Conservation (phyloP, 2,888 invertebrate species). For the Hybos culiciformis region DNA sequence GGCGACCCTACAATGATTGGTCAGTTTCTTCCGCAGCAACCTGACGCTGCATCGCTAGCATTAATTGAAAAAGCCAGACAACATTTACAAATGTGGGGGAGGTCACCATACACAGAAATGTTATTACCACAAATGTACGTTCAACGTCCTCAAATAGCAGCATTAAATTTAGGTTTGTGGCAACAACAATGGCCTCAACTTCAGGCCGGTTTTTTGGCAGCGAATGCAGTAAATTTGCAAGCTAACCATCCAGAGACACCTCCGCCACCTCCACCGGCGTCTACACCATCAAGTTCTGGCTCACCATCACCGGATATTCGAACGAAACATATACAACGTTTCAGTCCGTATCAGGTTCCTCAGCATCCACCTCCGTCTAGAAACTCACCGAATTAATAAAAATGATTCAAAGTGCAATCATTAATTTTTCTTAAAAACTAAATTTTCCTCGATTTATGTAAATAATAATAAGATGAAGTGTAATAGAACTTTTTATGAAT, state of each 20-base stretch:
- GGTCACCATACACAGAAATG: conserved; percentile 36
- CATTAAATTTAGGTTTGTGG: conserved; percentile 36
- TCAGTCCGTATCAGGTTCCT: conserved; percentile 30
- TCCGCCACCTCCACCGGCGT: conserved; percentile 25
- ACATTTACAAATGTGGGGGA: conserved; percentile 36
- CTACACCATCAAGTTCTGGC: conserved; percentile 33
- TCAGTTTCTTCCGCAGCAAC: conserved; percentile 33
- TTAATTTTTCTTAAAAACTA: too few species aligned
- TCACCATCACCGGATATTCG: conserved; percentile 35
- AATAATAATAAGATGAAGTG: too few species aligned
- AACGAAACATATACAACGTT: conserved; percentile 29
- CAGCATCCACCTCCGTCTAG: conserved; percentile 25
- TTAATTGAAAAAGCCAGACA: conserved; percentile 35
- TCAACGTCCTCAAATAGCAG: conserved; percentile 32
- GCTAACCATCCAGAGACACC: conserved; percentile 18
- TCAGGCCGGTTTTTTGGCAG: conserved; percentile 35
- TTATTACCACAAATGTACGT: conserved; percentile 34
- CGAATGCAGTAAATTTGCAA: conserved; percentile 21
- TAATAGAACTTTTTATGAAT: too few species aligned
- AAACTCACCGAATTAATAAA: conserved; percentile 25
- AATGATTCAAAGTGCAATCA: too few species aligned
- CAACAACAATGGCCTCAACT: conserved; percentile 37
- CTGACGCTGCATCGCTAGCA: conserved; percentile 35
- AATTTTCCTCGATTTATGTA: too few species aligned
- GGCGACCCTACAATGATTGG: conserved; percentile 34